Evolutionary conservation across 2,113 vertebrate species (phyloP).

Genomic region (Bubo scandiacus): DNA sequence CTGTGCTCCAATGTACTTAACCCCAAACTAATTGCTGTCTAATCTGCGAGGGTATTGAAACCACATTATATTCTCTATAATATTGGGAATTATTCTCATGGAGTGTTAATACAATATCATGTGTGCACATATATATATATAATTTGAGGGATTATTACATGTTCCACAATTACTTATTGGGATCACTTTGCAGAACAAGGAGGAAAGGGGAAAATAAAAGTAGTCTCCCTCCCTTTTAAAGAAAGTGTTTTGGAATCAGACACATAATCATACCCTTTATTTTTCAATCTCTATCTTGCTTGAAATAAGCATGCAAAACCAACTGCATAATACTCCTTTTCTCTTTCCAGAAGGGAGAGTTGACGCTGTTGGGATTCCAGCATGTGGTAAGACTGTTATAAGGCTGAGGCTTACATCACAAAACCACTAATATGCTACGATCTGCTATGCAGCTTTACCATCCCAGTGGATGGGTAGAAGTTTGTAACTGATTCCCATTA

Average conservation of each 20-base stretch:
- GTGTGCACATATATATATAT: rapidly evolving
- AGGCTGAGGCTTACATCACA: background rate
- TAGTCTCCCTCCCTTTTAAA: background rate
- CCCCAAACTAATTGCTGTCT: background rate
- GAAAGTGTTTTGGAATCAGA: background rate
- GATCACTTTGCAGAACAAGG: background rate
- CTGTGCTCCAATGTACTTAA: background rate
- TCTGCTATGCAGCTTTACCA: background rate
- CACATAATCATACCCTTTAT: background rate
- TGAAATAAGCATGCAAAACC: background rate
- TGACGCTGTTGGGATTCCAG: background rate
- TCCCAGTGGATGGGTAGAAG: background rate
- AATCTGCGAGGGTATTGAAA: background rate
- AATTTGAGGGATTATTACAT: background rate
- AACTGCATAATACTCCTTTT: background rate
- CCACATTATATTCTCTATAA: background rate
- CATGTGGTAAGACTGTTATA: background rate
- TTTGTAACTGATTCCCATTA: background rate
- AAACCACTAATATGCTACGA: background rate
- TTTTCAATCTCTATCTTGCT: background rate
- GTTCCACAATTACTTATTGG: background rate
- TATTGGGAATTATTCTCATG: background rate
- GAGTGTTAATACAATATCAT: background rate
- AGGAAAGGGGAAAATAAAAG: background rate
- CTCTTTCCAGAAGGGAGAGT: background rate